These are phyloP conservation scores for Pachypsylla venusta DNA, from an alignment of 1,140 invertebrate genomes.

Conservation along the genomic window DNA sequence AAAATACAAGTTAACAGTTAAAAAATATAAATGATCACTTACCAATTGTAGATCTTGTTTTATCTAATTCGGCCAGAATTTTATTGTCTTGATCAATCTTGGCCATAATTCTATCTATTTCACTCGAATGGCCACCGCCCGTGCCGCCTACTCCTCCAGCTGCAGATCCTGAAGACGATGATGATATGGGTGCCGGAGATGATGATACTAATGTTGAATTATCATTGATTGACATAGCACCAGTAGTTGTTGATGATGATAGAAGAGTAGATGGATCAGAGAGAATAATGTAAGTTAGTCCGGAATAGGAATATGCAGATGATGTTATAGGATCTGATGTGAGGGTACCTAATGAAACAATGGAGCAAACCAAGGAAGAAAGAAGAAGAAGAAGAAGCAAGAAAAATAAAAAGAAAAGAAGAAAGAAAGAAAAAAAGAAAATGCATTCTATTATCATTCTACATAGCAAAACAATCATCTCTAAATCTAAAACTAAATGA, in stretches of 20 bases:
- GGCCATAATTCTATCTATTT: constrained; percentile 86
- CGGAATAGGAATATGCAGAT: neutral
- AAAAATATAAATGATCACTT: too few species aligned
- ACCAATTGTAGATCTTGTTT: constrained; percentile 43
- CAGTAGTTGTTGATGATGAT: too few species aligned
- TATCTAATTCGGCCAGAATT: constrained; percentile 77
- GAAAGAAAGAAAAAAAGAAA: neutral
- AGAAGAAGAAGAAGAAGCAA: neutral
- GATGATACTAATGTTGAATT: neutral
- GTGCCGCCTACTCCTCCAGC: neutral
- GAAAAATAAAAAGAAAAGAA: neutral
- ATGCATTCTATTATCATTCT: too few species aligned
- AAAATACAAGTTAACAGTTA: too few species aligned
- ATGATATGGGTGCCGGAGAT: neutral
- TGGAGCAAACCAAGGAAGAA: neutral
- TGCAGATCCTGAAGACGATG: neutral
- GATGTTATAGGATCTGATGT: neutral
- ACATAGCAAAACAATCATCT: too few species aligned
- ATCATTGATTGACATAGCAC: neutral
- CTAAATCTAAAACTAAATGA: too few species aligned
- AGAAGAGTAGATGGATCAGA: neutral
- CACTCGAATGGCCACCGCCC: constrained; percentile 26
- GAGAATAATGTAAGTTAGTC: constrained; percentile 2
- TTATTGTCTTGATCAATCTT: constrained; percentile 79
- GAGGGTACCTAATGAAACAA: neutral